Conservation (phyloP, 2,888 invertebrate genomes). For the Tolmerus cingulatus region DNA sequence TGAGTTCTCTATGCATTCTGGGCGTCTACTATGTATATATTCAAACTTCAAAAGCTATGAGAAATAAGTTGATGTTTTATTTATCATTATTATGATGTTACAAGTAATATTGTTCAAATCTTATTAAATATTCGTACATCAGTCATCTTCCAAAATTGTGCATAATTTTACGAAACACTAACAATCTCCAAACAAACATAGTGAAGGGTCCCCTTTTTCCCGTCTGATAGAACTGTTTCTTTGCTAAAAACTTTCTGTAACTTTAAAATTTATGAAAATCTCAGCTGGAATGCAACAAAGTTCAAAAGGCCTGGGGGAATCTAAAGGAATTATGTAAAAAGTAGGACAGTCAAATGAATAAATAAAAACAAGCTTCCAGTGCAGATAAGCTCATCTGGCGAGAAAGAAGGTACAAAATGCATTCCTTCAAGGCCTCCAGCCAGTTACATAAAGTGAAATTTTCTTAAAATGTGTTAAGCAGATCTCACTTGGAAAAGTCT, state of each 20-base stretch:
- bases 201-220: background rate
- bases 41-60: no score
- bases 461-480: background rate
- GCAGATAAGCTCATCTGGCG: conserved; percentile 17
- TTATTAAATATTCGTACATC: background rate
- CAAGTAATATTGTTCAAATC: no score
- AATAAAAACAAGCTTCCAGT: conserved; percentile 22
- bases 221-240: background rate
- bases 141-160: background rate
- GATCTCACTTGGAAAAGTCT: background rate
- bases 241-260: background rate
- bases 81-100: no score
- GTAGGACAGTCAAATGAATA: conserved; percentile 27
- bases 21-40: no score
- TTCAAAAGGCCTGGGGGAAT: background rate
- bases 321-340: conserved; percentile 2
- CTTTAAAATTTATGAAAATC: background rate
- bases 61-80: background rate
- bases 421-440: conserved; percentile 30
- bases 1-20: no score
- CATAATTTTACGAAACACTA: background rate
- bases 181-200: background rate
- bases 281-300: background rate
- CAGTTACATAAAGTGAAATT: background rate
- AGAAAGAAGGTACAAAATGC: conserved; percentile 18